Base-by-base conservation (phyloP, 2,797 vertebrate species). In the Todus mexicanus region DNA sequence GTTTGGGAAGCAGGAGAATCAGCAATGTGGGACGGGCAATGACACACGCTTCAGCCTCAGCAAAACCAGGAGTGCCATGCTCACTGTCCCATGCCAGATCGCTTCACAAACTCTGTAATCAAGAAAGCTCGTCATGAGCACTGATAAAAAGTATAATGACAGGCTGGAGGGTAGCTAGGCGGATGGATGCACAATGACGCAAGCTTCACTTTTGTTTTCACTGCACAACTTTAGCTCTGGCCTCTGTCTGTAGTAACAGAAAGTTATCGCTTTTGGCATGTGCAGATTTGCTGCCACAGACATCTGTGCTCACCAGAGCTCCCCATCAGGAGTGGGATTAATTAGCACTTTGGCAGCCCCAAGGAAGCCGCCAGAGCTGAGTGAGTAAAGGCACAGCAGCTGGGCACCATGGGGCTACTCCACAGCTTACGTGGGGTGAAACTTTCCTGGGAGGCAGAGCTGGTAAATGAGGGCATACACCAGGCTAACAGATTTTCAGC, bases 401-500 rank as follows among this genome's bases (percentile, higher is more conserved):
- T 47, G 57, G 35, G 48, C 48, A 50, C 47, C 2, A 0, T 5
- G 40, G 16, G 56, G 79, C 47, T 48, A 4, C 33, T 47, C n/a
- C 42, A 6, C 0, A 1, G 22, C 64, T 72, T 59, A 31, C 1
- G 5, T 7, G 53, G 19, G 51, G 43, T 0, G 0, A 57, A 68
- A 53, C 48, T n/a, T 80, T 21, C 11, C 61, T 15, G 61, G 18
- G 42, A 87, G 26, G 54, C 53, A 77, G 56, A 43, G 19, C 1
- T 65, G 45, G n/a, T 40, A 42, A 61, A 43, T 10, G 42, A 57
- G 23, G 48, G 26, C 47, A 27, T 21, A 14, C 1, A 1, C 16
- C 21, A 35, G 26, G 23, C 64, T 60, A 25, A 12, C 26, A 11
- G 27, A 8, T 38, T 69, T 68, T 23, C 70, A 72, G 66, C 38